Evolutionary conservation across 2,888 invertebrate species (phyloP).

Genomic region (Rapana venosa): DNA sequence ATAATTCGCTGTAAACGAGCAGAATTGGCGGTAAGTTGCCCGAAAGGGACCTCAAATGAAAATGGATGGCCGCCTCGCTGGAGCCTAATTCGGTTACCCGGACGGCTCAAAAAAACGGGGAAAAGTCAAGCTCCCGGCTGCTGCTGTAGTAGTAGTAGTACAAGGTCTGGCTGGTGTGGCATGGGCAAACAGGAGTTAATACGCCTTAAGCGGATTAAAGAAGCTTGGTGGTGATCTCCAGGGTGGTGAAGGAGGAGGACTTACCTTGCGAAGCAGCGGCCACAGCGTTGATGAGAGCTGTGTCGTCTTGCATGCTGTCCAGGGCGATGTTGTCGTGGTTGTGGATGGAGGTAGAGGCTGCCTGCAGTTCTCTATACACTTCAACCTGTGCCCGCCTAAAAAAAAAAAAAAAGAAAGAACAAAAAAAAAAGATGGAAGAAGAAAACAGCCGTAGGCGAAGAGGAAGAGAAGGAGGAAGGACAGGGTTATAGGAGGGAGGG

Average conservation of each 20-base stretch:
- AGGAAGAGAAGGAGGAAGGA: not conserved
- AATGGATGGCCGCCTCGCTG: conserved; percentile 45
- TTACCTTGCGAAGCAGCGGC: conserved; percentile 30
- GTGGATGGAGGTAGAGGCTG: not conserved
- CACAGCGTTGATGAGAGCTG: conserved; percentile 16
- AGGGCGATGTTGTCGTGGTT: conserved; percentile 1
- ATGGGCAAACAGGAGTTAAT: not conserved
- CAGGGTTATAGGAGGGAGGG: not conserved
- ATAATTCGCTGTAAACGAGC: conserved; percentile 53
- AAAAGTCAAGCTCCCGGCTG: not conserved
- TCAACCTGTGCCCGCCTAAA: not conserved
- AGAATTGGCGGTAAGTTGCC: conserved; percentile 51
- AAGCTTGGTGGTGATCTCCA: not conserved
- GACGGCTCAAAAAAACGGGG: not conserved
- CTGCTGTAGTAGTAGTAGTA: too few relatives aligned
- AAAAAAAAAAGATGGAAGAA: not conserved
- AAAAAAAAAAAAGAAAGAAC: not conserved
- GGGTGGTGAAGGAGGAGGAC: not conserved
- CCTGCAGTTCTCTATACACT: not conserved
- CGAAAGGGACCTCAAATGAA: conserved; percentile 46
- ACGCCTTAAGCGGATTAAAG: not conserved
- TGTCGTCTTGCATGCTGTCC: conserved; percentile 40
- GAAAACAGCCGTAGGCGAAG: not conserved
- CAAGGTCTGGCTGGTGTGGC: not conserved
- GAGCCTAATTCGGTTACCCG: conserved; percentile 6